A percentile compares a stretch with the other conserved stretches of the same genome.
These are phyloP conservation scores for Loripinus fragilis DNA, from an alignment of 2,888 invertebrate species.

Conservation along the genomic window DNA sequence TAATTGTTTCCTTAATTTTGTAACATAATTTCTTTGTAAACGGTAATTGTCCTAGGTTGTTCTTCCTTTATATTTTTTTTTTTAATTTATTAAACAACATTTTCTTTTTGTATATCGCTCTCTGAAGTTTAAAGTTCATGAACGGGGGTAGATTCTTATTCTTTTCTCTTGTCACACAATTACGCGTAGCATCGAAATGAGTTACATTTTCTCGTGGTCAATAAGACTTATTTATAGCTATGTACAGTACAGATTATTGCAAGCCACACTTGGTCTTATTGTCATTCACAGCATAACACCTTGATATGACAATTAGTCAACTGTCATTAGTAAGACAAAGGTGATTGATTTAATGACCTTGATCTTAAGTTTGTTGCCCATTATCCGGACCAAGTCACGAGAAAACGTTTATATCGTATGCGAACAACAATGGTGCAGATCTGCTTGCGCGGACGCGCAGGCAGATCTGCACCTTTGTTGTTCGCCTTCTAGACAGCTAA, in stretches of 20 bases:
- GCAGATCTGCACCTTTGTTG: too few species aligned
- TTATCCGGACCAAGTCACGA: not conserved
- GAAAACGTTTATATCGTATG: not conserved
- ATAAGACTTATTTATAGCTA: too few species aligned
- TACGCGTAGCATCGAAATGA: too few species aligned
- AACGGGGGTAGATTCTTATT: too few species aligned
- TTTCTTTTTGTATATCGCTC: too few species aligned
- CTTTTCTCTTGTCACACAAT: too few species aligned
- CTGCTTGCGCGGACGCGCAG: not conserved
- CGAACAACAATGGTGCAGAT: not conserved
- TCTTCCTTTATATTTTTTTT: too few species aligned
- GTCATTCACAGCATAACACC: not conserved
- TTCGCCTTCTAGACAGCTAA: not conserved
- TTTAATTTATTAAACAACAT: too few species aligned
- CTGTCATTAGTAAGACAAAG: not conserved
- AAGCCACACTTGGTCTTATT: not conserved
- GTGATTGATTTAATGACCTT: not conserved
- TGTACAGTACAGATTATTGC: not conserved
- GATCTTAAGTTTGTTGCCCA: not conserved
- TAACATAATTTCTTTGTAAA: too few species aligned
- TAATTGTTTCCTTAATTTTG: too few species aligned
- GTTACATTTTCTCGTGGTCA: not conserved
- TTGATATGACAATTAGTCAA: constrained; percentile 4
- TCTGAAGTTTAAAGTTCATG: too few species aligned
- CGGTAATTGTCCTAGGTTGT: too few species aligned